Conservation (phyloP, 1,140 invertebrate species). For the Chironomus tepperi region DNA sequence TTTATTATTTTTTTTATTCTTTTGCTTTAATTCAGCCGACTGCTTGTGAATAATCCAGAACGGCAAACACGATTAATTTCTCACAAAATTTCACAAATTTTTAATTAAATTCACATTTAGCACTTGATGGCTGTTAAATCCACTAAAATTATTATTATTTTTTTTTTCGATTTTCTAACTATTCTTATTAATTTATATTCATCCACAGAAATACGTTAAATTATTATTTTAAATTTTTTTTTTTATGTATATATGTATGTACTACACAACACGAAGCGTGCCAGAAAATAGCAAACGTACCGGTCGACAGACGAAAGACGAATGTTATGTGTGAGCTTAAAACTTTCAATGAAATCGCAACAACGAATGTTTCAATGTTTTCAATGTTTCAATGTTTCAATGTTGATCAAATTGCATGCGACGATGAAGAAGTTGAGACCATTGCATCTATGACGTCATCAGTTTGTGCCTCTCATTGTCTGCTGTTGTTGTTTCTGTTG, state of each 20-base stretch:
- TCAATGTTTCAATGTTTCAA: neutral
- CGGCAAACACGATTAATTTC: too few species aligned
- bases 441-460: neutral
- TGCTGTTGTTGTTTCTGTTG: neutral
- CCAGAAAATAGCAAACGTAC: neutral
- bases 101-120: too few species aligned
- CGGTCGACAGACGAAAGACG: neutral
- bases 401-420: neutral
- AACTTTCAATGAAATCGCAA: neutral
- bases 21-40: too few species aligned
- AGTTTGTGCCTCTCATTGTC: neutral
- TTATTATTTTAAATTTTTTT: neutral
- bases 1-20: neutral
- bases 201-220: neutral
- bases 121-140: too few species aligned
- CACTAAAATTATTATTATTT: too few species aligned
- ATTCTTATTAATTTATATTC: too few species aligned
- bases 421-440: neutral
- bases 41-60: too few species aligned
- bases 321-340: conserved; percentile 4
- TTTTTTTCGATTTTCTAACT: too few species aligned
- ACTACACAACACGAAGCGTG: neutral
- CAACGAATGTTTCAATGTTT: neutral
- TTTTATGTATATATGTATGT: neutral
- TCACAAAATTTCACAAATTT: too few species aligned